Evolutionary conservation across 2,797 vertebrate species (phyloP).

Genomic region (Rhinella marina): DNA sequence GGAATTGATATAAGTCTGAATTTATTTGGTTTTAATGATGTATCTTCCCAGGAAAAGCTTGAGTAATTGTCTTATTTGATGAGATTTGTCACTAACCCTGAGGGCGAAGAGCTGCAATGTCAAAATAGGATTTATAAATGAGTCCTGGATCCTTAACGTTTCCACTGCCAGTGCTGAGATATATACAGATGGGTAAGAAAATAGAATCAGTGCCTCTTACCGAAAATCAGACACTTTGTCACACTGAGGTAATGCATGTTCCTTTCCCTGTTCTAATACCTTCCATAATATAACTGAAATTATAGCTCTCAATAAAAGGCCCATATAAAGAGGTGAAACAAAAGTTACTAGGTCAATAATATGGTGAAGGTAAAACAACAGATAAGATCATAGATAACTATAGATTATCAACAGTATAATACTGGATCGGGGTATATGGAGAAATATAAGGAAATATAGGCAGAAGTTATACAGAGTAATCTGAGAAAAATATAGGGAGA

Average conservation of each 20-base stretch:
- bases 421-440: background rate
- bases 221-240: conserved; percentile 33
- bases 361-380: background rate
- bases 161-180: conserved; percentile 47
- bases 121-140: conserved; percentile 57
- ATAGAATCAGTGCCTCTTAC: conserved; percentile 52
- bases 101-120: conserved; percentile 56
- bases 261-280: conserved; percentile 19
- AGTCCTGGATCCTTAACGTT: conserved; percentile 53
- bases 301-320: background rate
- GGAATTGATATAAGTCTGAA: conserved; percentile 53
- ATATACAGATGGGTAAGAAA: conserved; percentile 55
- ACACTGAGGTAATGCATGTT: conserved; percentile 23
- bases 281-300: background rate
- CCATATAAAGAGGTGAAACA: background rate
- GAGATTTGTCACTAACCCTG: conserved; percentile 62
- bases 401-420: background rate
- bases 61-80: conserved; percentile 62
- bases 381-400: background rate
- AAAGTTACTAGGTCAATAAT: background rate
- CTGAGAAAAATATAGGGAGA: no score
- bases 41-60: conserved; percentile 51
- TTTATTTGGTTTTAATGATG: conserved; percentile 62
- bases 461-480: no score
- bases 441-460: background rate